Evolutionary conservation across 2,888 invertebrate genomes (phyloP).

Genomic region (Dolomedes plantarius): DNA sequence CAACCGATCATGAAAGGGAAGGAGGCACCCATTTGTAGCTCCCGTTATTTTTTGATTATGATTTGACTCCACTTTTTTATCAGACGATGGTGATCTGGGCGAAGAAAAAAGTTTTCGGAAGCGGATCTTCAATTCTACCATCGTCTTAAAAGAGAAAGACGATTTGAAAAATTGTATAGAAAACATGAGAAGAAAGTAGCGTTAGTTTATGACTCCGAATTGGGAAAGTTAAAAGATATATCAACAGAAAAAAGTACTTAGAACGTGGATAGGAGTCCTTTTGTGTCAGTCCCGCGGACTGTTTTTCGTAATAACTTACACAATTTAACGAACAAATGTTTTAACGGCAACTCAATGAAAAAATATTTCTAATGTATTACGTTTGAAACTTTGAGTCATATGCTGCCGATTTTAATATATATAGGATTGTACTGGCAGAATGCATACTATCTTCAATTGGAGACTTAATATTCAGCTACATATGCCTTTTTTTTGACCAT

Average conservation of each 20-base stretch:
- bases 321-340: no score
- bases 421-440: no score
- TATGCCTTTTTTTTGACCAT: no score
- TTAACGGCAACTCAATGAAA: no score
- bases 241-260: background rate
- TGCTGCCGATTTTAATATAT: no score
- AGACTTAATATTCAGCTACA: no score
- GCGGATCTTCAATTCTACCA: conserved; percentile 11
- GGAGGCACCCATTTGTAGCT: conserved; percentile 55
- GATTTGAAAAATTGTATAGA: conserved; percentile 5
- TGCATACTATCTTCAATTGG: no score
- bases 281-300: no score
- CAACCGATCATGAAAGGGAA: conserved; percentile 68
- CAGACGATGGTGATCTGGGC: background rate
- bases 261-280: background rate
- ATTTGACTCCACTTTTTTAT: background rate
- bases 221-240: background rate
- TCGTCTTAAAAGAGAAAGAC: conserved; percentile 7
- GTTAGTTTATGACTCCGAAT: background rate
- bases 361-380: no score
- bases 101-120: background rate
- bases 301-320: no score
- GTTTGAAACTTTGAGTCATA: no score
- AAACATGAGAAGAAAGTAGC: background rate
- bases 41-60: background rate